Base-by-base conservation (phyloP, 2,888 invertebrate species). In the Drosophila hamatofila region DNA sequence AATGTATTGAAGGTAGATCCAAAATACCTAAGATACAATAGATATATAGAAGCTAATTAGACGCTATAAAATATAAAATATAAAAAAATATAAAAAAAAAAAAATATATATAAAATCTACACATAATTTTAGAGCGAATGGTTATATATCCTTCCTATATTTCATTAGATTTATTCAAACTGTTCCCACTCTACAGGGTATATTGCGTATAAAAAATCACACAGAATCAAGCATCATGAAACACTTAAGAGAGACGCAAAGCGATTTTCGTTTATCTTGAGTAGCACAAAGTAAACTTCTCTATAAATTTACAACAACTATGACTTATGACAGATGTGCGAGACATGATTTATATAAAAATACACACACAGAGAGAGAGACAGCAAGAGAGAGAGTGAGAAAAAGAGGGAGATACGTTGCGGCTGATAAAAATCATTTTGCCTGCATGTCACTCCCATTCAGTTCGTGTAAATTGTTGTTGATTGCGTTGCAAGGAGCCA, bases 371-470 rank as follows among this genome's bases (percentile, higher is more conserved):
- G 8, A 46, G 6, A 62, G 1, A 30, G 3, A 52, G 12, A 33
- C 1, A 21, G 7, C 39, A 11, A 23, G 8, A 46, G 5, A 49
- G 16, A 51, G 7, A 33, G 37, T 27, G 21, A 72, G 64, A 75
- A 23, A 14, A n/a, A 30, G 46, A 27, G 23, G 8, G 11, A n/a
- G 48, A 27, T 57, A 57, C 84, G 71, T 86, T 87, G 88, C 88
- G 84, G 51, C 75, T 88, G 86, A 88, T 86, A 87, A 87, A 87
- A 86, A 84, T 88, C 86, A 88, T 77, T 65, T 74, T 65, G 68
- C 49, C 23, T 41, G 57, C 63, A 65, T 66, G 77, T 77, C 77
- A 66, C 71, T 61, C 41, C 37, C 11, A 55, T 75, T 75, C 66
- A 59, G 66, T 52, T 39, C 16, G 12, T 21, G 57, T 46, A 59